A percentile compares a stretch with the other conserved stretches of the same genome.
Evolutionary conservation across 2,797 vertebrate species (phyloP).

Genomic region (Rhinatrema bivittatum): DNA sequence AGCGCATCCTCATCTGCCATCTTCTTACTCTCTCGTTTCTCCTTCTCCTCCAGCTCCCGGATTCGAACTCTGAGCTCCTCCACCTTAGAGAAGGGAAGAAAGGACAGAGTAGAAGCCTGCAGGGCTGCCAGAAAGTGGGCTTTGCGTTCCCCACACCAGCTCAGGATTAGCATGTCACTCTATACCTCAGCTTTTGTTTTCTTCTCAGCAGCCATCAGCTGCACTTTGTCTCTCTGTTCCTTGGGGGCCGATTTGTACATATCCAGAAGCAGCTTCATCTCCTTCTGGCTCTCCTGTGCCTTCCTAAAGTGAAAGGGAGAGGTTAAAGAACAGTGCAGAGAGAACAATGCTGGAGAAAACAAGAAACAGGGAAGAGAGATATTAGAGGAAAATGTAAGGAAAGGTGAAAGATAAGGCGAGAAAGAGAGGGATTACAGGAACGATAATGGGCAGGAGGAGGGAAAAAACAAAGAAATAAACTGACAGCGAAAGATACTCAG

Average conservation of each 20-base stretch:
- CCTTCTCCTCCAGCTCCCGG: slow-evolving; percentile 80
- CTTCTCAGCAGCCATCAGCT: slow-evolving; percentile 88
- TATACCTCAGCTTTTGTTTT: slow-evolving; percentile 93
- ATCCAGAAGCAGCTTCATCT: slow-evolving; percentile 88
- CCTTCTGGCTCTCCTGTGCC: slow-evolving; percentile 90
- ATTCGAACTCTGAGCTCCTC: slow-evolving; percentile 78
- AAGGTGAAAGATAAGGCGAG: no score
- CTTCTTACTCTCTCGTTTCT: slow-evolving; percentile 85
- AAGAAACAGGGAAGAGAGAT: no score
- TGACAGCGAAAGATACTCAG: no score
- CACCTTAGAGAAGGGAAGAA: slow-evolving; percentile 48
- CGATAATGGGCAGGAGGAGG: not conserved
- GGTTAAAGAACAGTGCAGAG: not conserved
- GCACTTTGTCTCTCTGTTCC: slow-evolving; percentile 89
- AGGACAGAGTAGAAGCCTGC: not conserved
- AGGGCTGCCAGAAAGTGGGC: not conserved
- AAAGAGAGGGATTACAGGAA: no score
- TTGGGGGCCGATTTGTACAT: slow-evolving; percentile 94
- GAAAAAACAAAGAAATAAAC: no score
- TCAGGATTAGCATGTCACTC: not conserved
- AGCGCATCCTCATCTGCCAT: slow-evolving; percentile 86
- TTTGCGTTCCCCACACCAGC: no score
- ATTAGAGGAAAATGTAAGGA: no score
- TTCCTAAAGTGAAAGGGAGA: slow-evolving; percentile 54
- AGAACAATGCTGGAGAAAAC: no score